phyloP scores from a whole-genome alignment of 2,113 vertebrate genomes.

The Brachypodius melanocephalos region DNA sequence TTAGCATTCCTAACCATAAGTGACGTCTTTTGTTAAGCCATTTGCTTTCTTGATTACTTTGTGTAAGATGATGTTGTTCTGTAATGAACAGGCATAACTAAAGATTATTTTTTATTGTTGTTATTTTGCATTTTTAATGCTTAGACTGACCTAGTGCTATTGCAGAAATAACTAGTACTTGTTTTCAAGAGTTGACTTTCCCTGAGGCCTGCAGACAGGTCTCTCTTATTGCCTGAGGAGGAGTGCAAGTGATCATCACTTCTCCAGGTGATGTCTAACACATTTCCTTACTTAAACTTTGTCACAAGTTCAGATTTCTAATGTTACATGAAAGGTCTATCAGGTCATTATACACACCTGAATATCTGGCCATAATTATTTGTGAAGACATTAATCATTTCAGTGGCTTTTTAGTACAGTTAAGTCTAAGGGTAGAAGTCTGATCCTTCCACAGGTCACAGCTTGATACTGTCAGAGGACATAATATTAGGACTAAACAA shows the following conservation, averaged over 20 bases:
- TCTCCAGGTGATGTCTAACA: not conserved
- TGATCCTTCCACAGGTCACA: not conserved
- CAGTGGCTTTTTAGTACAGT: not conserved
- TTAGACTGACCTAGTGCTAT: not conserved
- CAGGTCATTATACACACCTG: not conserved
- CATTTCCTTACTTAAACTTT: not conserved
- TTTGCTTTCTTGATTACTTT: not conserved
- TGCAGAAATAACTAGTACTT: not conserved
- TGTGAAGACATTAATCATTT: not conserved
- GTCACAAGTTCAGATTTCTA: not conserved
- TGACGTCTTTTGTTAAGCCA: not conserved
- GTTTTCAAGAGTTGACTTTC: not conserved
- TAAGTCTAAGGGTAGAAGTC: not conserved
- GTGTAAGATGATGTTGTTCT: not conserved
- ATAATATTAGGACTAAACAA: not conserved
- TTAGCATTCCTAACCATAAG: not conserved
- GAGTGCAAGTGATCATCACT: too few relatives aligned
- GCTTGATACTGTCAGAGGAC: not conserved
- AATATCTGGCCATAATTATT: not conserved
- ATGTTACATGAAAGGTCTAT: not conserved
- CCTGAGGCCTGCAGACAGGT: not conserved
- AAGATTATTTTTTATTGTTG: not conserved
- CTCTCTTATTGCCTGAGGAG: not conserved
- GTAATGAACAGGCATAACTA: not conserved
- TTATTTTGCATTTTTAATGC: not conserved